Evolutionary conservation across 2,113 vertebrate species (phyloP).

Genomic region (Ctenodactylus gundi): DNA sequence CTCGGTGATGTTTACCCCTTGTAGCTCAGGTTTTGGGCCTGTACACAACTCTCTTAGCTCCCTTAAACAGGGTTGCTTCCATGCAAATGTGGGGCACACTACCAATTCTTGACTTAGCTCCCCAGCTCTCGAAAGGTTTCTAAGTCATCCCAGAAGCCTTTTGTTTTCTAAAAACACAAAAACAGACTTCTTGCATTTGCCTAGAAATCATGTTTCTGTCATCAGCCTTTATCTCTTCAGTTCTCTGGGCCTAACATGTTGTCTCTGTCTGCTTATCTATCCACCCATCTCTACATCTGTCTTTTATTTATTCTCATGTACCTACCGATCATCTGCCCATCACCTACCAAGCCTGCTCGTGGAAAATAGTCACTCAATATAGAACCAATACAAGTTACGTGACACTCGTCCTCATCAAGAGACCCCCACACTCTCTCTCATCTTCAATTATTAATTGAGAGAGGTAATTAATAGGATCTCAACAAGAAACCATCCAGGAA

Average conservation of each 20-base stretch:
- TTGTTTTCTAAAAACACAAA: slow-evolving; percentile 81
- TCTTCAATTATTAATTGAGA: slow-evolving; percentile 81
- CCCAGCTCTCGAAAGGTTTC: slow-evolving; percentile 70
- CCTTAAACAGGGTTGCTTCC: not conserved
- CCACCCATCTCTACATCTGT: no score
- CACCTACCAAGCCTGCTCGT: not conserved
- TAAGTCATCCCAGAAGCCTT: slow-evolving; percentile 77
- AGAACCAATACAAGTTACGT: slow-evolving; percentile 85
- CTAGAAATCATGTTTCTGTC: slow-evolving; percentile 47
- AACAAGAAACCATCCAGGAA: slow-evolving; percentile 67
- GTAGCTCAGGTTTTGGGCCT: not conserved
- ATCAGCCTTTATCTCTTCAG: not conserved
- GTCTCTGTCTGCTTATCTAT: not conserved
- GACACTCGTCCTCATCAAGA: slow-evolving; percentile 81
- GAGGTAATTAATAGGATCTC: slow-evolving; percentile 63
- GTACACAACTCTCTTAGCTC: not conserved
- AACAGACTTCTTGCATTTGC: slow-evolving; percentile 64
- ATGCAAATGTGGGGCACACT: not conserved
- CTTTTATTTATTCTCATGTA: no score
- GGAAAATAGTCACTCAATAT: slow-evolving; percentile 77
- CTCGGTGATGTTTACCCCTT: not conserved
- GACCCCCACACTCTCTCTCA: slow-evolving; percentile 71
- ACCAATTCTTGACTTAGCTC: not conserved
- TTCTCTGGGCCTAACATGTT: not conserved
- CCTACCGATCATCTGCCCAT: no score